phyloP scores from a whole-genome alignment of 1,140 invertebrate species.

The Micrasema longulum region DNA sequence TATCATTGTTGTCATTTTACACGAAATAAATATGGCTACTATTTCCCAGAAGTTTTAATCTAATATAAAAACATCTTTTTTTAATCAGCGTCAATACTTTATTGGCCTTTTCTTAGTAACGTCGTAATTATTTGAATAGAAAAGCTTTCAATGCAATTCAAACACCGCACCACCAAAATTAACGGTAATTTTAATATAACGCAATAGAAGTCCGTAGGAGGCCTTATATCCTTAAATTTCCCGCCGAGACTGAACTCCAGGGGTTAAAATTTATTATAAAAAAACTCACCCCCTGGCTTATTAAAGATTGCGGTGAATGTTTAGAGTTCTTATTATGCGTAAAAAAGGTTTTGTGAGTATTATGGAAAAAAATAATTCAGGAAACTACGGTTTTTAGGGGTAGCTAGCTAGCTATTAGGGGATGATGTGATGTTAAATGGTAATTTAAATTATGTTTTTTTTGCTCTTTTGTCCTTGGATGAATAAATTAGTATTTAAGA shows the following conservation, averaged over 20 bases:
- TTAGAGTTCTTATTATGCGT: neutral
- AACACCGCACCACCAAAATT: too few species aligned
- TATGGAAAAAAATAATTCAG: neutral
- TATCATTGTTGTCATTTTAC: too few species aligned
- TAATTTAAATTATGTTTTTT: neutral
- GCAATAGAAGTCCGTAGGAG: too few species aligned
- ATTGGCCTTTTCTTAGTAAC: too few species aligned
- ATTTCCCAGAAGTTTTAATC: too few species aligned
- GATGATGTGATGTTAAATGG: neutral
- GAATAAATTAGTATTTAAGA: too few species aligned
- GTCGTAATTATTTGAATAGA: too few species aligned
- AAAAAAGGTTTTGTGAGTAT: neutral
- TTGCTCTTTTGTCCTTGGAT: neutral
- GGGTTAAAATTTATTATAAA: conserved; percentile 4
- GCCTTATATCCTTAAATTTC: neutral
- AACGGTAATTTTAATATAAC: too few species aligned
- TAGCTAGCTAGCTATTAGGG: neutral
- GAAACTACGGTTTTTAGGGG: neutral
- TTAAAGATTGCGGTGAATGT: conserved; percentile 6
- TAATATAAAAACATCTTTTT: too few species aligned
- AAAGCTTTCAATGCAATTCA: too few species aligned
- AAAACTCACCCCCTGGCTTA: conserved; percentile 7
- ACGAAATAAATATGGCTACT: too few species aligned
- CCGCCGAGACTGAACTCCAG: neutral
- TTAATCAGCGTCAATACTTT: too few species aligned